These are phyloP conservation scores for Thaumetopoea pityocampa DNA, from an alignment of 1,140 invertebrate genomes.

Conservation along the genomic window DNA sequence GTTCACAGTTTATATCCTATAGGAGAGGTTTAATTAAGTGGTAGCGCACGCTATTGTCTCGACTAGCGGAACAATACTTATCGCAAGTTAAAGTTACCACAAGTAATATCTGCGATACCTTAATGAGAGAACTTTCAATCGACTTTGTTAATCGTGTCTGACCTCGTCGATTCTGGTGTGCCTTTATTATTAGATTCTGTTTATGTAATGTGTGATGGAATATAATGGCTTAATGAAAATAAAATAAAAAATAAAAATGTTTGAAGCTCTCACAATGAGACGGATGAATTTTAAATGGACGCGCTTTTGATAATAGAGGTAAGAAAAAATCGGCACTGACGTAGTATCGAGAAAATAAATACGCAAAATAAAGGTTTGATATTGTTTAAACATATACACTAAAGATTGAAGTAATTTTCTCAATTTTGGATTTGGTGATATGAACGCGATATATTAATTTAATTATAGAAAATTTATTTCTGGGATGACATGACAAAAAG, in stretches of 20 bases:
- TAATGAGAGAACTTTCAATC: slow-evolving; percentile 73
- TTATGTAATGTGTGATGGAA: slow-evolving; percentile 12
- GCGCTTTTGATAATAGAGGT: slow-evolving; percentile 30
- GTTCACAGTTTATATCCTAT: slow-evolving; percentile 39
- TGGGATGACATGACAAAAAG: too few relatives aligned
- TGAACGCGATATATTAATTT: too few relatives aligned
- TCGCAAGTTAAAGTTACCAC: slow-evolving; percentile 60
- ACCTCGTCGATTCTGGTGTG: slow-evolving; percentile 32
- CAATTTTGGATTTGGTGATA: too few relatives aligned
- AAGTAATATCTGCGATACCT: slow-evolving; percentile 72
- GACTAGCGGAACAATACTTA: slow-evolving; percentile 68
- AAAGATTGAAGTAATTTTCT: too few relatives aligned
- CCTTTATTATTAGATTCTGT: slow-evolving; percentile 16
- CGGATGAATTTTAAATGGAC: slow-evolving; percentile 32
- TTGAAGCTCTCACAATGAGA: slow-evolving; percentile 31
- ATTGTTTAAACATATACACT: too few relatives aligned
- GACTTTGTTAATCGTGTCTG: slow-evolving; percentile 65
- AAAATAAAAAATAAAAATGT: slow-evolving; percentile 17
- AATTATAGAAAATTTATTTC: too few relatives aligned
- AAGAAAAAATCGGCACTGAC: slow-evolving; percentile 26
- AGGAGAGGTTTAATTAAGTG: slow-evolving; percentile 62
- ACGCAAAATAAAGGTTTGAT: too few relatives aligned
- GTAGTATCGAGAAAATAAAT: too few relatives aligned
- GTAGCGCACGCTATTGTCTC: slow-evolving; percentile 65
- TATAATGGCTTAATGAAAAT: slow-evolving; percentile 15